Conservation (phyloP, 1,140 invertebrate species). For the Rhopalosiphum padi region DNA sequence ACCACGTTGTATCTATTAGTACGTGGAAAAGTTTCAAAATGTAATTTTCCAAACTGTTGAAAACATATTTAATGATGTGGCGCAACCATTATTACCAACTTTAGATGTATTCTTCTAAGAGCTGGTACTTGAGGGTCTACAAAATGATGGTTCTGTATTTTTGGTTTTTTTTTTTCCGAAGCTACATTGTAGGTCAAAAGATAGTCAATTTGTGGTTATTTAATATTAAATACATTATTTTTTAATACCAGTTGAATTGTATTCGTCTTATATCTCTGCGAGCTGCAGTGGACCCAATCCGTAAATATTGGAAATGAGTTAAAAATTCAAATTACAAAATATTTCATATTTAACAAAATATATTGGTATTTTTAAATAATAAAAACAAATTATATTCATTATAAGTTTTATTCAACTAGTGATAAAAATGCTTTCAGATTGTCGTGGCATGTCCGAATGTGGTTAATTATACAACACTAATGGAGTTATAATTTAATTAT, state of each 20-base stretch:
- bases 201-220: not conserved
- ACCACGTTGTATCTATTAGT: constrained; percentile 1
- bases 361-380: too few relatives aligned
- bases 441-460: not conserved
- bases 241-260: not conserved
- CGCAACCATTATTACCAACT: not conserved
- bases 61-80: not conserved
- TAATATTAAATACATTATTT: not conserved
- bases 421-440: not conserved
- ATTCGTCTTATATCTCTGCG: not conserved
- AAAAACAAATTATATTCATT: too few relatives aligned
- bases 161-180: not conserved
- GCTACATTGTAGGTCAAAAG: not conserved
- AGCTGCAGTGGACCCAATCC: not conserved
- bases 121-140: not conserved
- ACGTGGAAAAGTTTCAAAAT: not conserved
- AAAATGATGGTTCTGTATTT: not conserved
- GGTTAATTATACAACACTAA: not conserved
- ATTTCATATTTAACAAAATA: not conserved
- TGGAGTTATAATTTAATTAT: not conserved
- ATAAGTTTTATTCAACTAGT: too few relatives aligned
- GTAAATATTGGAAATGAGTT: not conserved
- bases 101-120: not conserved
- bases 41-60: not conserved
- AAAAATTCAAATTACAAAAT: not conserved